Base-by-base conservation (phyloP, 2,888 invertebrate genomes). In the Pterostichus niger region DNA sequence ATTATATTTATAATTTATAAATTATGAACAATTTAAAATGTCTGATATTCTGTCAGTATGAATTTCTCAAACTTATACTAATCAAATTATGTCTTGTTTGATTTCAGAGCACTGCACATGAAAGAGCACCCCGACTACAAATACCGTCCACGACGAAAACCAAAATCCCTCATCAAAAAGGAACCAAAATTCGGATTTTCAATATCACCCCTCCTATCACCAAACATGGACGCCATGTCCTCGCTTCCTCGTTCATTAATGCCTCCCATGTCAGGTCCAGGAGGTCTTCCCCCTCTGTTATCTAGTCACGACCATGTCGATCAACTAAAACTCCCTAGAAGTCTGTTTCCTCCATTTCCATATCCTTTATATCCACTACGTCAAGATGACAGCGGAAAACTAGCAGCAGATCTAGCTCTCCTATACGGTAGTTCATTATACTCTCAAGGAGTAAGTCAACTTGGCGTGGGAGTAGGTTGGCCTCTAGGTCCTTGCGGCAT, bases 91-190 rank as follows among this genome's bases (percentile, higher is more conserved):
- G 1, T 24, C 24, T 64, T 59, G 17, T 86, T 87, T 87, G 86
- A 83, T 91, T 91, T 33, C 93, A 97, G 97, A 89, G 96, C 97
- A 49, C 92, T 97, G 10, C 97, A 97, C 92, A 97, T 97, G 97
- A 97, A 96, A 90, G 97, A 97, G 88, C 97, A 97, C 87, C 97
- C 97, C 6, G 97, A 97, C 91, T 97, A 97, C 92, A 97, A 97
- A 90, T 97, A 97, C 91, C 93, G 97, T 61, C 97, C 97, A 10
- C 92, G 97, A 80, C 92, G 97, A 87, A 97, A 97, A 90, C 97
- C 97, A 4, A 97, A 97, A 89, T 95, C 96, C 0, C 91, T 96
- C 11, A 93, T 96, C 85, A 96, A 96, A 89, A 95, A 95, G 86
- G 95, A 95, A 86, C 93, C 94, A 31, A 95, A 95, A 87, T 95